A percentile compares a stretch with the other conserved stretches of the same genome.
Evolutionary conservation across 2,113 vertebrate species (phyloP).

Genomic region (Crotalus viridis): DNA sequence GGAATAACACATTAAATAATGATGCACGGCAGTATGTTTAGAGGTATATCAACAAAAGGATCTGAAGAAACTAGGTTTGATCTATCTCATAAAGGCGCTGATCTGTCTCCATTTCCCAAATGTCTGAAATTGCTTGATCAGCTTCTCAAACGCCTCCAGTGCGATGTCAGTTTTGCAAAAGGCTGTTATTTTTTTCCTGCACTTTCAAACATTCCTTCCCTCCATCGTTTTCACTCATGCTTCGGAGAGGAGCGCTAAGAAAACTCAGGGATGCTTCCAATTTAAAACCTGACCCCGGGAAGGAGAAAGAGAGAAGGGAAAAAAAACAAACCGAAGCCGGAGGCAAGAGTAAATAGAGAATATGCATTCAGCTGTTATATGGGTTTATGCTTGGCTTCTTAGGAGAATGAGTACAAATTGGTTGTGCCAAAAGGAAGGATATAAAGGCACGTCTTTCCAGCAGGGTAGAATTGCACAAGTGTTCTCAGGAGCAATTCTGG

Average conservation of each 20-base stretch:
- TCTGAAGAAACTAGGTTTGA: background rate
- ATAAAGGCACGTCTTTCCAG: background rate
- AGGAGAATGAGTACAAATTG: background rate
- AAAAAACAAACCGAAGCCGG: background rate
- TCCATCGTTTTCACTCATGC: background rate
- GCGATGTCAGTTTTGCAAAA: background rate
- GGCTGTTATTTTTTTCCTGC: background rate
- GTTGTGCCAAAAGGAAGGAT: background rate
- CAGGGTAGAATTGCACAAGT: background rate
- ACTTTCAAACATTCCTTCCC: background rate
- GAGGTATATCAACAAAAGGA: background rate
- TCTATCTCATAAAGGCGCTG: background rate
- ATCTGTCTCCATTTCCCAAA: background rate
- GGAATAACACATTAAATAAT: background rate
- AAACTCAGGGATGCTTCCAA: background rate
- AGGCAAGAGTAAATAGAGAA: background rate
- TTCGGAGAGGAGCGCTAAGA: background rate
- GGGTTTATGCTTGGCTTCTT: background rate
- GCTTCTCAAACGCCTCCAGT: background rate
- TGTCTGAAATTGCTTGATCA: background rate
- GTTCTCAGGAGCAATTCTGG: background rate
- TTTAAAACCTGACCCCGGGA: background rate
- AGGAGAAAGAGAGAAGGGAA: background rate
- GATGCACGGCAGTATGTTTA: background rate
- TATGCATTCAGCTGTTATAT: background rate